These are phyloP conservation scores for Cebidichthys violaceus DNA, from an alignment of 2,113 vertebrate species.

Conservation along the genomic window DNA sequence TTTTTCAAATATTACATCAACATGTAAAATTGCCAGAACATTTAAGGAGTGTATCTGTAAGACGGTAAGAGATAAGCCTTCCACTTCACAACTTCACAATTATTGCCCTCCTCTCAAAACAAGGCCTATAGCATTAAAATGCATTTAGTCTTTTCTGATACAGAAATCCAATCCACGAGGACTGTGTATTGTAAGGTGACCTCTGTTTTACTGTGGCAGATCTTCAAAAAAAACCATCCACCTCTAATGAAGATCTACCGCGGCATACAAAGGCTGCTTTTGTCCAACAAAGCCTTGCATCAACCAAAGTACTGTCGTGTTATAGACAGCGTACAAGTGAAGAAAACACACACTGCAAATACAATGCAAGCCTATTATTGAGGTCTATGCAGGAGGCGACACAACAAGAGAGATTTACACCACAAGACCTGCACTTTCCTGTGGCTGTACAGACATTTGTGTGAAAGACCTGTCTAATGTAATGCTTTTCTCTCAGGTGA, in stretches of 20 bases:
- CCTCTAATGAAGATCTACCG: constrained; percentile 50
- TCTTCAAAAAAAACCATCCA: constrained; percentile 55
- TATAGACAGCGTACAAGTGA: constrained; percentile 57
- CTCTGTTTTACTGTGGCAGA: constrained; percentile 51
- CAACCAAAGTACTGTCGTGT: constrained; percentile 51
- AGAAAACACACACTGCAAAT: constrained; percentile 43
- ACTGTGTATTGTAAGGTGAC: constrained; percentile 53
- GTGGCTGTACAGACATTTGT: constrained; percentile 52
- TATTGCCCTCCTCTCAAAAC: constrained; percentile 61
- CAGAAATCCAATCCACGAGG: constrained; percentile 34
- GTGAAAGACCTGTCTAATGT: constrained; percentile 24
- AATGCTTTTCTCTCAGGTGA: constrained; percentile 57
- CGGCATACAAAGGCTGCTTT: constrained; percentile 59
- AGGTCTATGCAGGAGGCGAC: constrained; percentile 66
- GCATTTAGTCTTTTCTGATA: constrained; percentile 53
- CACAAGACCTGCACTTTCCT: constrained; percentile 59
- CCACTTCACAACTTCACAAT: constrained; percentile 73
- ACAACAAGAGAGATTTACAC: constrained; percentile 56
- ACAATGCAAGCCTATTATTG: constrained; percentile 68
- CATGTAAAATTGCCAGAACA: constrained; percentile 1
- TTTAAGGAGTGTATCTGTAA: background rate
- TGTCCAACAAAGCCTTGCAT: constrained; percentile 58
- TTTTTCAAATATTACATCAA: constrained; percentile 7
- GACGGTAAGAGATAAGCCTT: constrained; percentile 45
- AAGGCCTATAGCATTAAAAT: constrained; percentile 59